Evolutionary conservation across 2,113 vertebrate species (phyloP), one percentile per base, ranked within the genome.

Genomic region (Furnarius figulus): DNA sequence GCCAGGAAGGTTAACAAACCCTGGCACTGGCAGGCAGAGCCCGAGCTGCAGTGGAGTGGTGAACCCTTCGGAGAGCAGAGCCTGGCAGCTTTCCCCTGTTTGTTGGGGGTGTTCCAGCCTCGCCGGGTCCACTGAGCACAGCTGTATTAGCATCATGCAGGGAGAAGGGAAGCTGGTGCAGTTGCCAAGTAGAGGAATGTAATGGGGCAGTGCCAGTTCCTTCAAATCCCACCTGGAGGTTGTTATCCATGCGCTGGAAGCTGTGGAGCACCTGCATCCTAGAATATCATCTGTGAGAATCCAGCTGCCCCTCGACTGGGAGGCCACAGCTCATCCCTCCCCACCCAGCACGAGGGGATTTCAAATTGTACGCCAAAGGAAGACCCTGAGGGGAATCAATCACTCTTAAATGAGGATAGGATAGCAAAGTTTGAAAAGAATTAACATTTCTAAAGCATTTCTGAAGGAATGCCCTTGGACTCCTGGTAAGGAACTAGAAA

Each of bases 401-500:
- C 27, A 1, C 59, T 80, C 46, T 8, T 49, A 56, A 71, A 37
- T 3, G 8, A 91, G 35, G 63, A 56, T n/a, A 55, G 30, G 46
- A 66, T 82, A 56, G 67, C 12, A 16, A 72, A 61, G 46, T 86
- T 81, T 49, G 49, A 53, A 55, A 84, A 87, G 28, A 90, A 92
- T 82, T 70, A 52, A 28, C 10, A 35, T 63, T 73, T 87, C 56
- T 90, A 63, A 96, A 94, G 93, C 37, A 42, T 79, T 84, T 94
- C 91, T 85, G 87, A 88, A 96, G 86, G 78, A 91, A 92, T 93
- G 89, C 58, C 85, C 92, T 95, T 86, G 56, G 71, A 91, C 71
- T 89, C 75, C 52, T 87, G 65, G 83, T 89, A 95, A 94, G 79
- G 93, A 90, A 92, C 72, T 86, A 82, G 93, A 95, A 91, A 97